Conservation (phyloP, 2,888 invertebrate species). For the Megamerina dolium region DNA sequence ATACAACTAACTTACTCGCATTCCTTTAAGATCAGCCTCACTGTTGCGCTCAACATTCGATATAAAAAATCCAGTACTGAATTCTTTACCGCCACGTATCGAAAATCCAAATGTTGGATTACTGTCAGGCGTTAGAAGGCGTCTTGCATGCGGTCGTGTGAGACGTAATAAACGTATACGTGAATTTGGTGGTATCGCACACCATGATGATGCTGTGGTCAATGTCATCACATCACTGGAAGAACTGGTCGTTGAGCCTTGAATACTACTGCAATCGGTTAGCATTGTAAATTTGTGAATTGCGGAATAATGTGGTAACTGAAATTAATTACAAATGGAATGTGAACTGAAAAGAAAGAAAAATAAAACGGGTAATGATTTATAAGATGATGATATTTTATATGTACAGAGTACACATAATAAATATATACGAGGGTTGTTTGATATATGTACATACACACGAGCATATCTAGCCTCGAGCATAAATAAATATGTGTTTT, state of each 20-base stretch:
- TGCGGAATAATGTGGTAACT: not conserved
- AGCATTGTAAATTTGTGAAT: slow-evolving; percentile 16
- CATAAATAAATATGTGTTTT: too few species aligned
- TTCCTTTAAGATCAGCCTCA: slow-evolving; percentile 78
- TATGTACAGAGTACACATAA: too few species aligned
- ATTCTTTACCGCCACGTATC: slow-evolving; percentile 80
- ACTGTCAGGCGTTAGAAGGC: slow-evolving; percentile 51
- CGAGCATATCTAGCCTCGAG: too few species aligned
- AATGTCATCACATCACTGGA: slow-evolving; percentile 48
- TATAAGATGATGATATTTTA: not conserved
- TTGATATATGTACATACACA: too few species aligned
- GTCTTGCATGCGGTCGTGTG: slow-evolving; percentile 52
- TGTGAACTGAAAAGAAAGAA: not conserved
- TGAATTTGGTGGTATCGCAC: slow-evolving; percentile 47
- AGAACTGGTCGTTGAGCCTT: slow-evolving; percentile 46
- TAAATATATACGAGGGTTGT: too few species aligned
- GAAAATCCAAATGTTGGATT: slow-evolving; percentile 74
- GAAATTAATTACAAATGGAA: not conserved
- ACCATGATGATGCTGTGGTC: slow-evolving; percentile 43
- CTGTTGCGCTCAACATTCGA: slow-evolving; percentile 81
- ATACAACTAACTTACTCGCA: slow-evolving; percentile 75
- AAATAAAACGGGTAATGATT: not conserved
- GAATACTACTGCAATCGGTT: slow-evolving; percentile 48
- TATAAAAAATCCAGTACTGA: slow-evolving; percentile 88
- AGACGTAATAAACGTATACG: slow-evolving; percentile 57